Evolutionary conservation across 2,888 invertebrate species (phyloP), one percentile per base, ranked within the genome.

Genomic region (Mechanitis messenoides): DNA sequence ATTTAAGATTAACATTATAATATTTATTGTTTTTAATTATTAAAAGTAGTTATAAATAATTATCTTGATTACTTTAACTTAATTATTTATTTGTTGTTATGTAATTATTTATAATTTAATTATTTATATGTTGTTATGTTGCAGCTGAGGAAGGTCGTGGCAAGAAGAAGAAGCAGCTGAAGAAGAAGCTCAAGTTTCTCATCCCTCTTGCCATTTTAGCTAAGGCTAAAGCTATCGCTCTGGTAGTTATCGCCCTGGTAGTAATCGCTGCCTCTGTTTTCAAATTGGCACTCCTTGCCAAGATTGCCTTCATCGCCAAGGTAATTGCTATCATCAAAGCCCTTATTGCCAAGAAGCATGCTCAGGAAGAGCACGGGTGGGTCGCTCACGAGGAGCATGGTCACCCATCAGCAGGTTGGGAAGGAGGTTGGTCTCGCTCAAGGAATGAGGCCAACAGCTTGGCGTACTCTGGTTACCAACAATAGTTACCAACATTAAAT

Each of bases 281-380:
- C 78, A 96, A 96, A 81, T 92, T 95, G 60, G 91, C 95, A 31
- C 75, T 95, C 58, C 88, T 95, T 50, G 93, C 95, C 71, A 96
- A 96, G 87, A 90, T 95, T 56, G 95, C 96, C 0, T 92, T 96
- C 68, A 79, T 90, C 50, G 81, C 84, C 69, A 89, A 89, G 67
- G 67, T 84, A 9, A 78, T 88, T 42, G 75, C 80, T 1, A 72
- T 87, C 64, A 74, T 89, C 71, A 89, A 89, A 71, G 78, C 77
- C 11, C 76, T 89, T 2, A 69, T 88, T n/a, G 79, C 83, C n/a
- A 88, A 88, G 74, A 88, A 89, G 66, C 76, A 84, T 12, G 58
- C 66, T 31, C 78, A 80, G 2, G 81, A 85, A 57, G 83, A 86
- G 46, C 74, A 79, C 20, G 75, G 67, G 75, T 80, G 69, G 77